Evolutionary conservation across 2,797 vertebrate genomes (phyloP), one percentile per base, ranked within the genome.

Genomic region (Apogon hyalosoma): DNA sequence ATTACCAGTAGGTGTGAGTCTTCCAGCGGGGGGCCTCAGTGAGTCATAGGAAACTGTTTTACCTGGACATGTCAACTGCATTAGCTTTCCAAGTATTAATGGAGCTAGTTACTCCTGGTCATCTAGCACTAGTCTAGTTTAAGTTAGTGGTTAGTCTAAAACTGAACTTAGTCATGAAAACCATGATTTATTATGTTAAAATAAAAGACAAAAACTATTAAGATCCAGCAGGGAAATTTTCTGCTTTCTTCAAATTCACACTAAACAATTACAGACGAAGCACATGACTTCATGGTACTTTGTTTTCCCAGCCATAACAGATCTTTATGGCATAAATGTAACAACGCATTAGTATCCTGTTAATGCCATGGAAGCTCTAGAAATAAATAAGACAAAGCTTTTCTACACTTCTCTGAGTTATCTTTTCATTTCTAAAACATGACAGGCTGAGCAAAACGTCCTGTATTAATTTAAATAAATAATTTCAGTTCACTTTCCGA

Each of bases 11-110:
- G 80, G 38, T 11, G 83, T 77, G 75, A 86, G 79, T 84, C 88
- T 61, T 91, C 88, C 90, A 73, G 82, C 67, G 67, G 84, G 76
- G 55, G 85, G 80, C 80, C 89, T 84, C 91, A 91, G 87, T 83
- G 89, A 91, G 83, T 91, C 89, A 86, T 87, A 83, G 88, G 89
- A 91, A 65, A 91, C 87, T 6, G 90, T 90, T 90, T 91, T 91
- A 86, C 89, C 90, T 90, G 83, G 69, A 88, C 86, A 90, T 0
- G 85, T 88, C 79, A 83, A 79, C 67, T 56, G 42, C 6, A 39
- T 85, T 90, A 88, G 81, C 18, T 0, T 70, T 62, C 39, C 57
- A 9, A 19, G 45, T 49, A 73, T 77, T 39, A 70, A 59, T 39
- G 45, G 52, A 15, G 24, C 16, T 45, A 45, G 63, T 66, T 82